phyloP scores from a whole-genome alignment of 2,888 invertebrate species.

The Diarsia mendica region DNA sequence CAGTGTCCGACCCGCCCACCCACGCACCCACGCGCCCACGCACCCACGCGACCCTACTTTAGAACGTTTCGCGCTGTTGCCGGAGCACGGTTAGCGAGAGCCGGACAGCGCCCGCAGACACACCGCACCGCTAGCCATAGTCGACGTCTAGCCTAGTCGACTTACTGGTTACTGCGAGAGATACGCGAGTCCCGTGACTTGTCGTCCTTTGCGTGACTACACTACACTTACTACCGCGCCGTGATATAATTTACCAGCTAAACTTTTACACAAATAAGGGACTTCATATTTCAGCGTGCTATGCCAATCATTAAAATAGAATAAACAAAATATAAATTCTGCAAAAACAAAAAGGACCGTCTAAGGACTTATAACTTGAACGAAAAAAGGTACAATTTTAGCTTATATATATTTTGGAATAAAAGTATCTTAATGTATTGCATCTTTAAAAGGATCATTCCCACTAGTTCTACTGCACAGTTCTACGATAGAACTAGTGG shows the following conservation, averaged over 20 bases:
- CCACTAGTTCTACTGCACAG: no score
- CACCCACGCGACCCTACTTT: no score
- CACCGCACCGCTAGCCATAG: conserved; percentile 28
- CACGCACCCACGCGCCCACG: no score
- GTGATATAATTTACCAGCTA: conserved; percentile 16
- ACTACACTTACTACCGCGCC: conserved; percentile 16
- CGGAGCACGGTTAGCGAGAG: conserved; percentile 53
- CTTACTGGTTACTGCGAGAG: background rate
- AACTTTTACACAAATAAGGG: background rate
- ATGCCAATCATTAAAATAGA: background rate
- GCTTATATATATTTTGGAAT: background rate
- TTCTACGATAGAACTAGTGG: no score
- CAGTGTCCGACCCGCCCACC: conserved; percentile 52
- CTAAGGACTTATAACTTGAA: background rate
- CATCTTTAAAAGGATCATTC: no score
- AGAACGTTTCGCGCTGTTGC: conserved; percentile 88
- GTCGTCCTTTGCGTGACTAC: background rate
- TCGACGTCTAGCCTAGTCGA: conserved; percentile 9
- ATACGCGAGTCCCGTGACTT: background rate
- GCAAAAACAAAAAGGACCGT: background rate
- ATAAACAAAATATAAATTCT: background rate
- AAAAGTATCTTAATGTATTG: background rate
- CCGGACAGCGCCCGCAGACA: conserved; percentile 62
- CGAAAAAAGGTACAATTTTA: background rate
- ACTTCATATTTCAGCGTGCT: conserved; percentile 56